Base-by-base conservation (phyloP, 2,797 vertebrate genomes). In the Dermochelys coriacea region DNA sequence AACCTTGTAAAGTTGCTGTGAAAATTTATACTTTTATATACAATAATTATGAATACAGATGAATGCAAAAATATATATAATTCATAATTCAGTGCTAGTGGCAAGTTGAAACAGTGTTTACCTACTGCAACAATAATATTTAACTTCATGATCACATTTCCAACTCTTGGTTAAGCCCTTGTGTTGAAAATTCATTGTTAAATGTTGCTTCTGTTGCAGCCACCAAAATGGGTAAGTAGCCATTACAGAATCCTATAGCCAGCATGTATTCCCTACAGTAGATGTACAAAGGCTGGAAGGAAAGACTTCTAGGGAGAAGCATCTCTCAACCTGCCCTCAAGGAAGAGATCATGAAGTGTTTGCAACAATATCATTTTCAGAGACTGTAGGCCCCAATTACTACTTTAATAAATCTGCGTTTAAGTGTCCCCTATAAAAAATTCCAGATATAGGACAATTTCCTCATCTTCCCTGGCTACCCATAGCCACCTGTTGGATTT, bases 391-490 rank as follows among this genome's bases (percentile, higher is more conserved):
- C 68, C 34, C n/a, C 55, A 71, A 61, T 57, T n/a, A 54, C 31
- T 89, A 11, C 85, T 91, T 86, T 85, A 93, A 91, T 77, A 93
- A 86, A 93, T 0, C 8, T 49, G 77, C 74, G 89, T 0, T 52
- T 51, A 88, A 91, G 77, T 64, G 85, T 59, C 52, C 80, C 21
- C 84, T 86, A 82, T 29, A 31, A 52, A 82, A 37, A 87, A 79
- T 52, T 5, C 12, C 45, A 41, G 90, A n/a, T 1, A 12, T 14
- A 29, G 94, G 80, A 55, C 85, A 84, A 94, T 93, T 75, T 75
- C 94, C 95, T 96, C 93, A 89, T 95, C 84, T 96, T 97, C 88
- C 92, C 87, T 74, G 82, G 95, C 94, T 92, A 89, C 91, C 96
- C 96, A 95, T 93, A 91, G 89, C 87, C 91, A 93, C 87, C 93